Base-by-base conservation (phyloP, 2,113 vertebrate species). In the Brachypteracias leptosomus region DNA sequence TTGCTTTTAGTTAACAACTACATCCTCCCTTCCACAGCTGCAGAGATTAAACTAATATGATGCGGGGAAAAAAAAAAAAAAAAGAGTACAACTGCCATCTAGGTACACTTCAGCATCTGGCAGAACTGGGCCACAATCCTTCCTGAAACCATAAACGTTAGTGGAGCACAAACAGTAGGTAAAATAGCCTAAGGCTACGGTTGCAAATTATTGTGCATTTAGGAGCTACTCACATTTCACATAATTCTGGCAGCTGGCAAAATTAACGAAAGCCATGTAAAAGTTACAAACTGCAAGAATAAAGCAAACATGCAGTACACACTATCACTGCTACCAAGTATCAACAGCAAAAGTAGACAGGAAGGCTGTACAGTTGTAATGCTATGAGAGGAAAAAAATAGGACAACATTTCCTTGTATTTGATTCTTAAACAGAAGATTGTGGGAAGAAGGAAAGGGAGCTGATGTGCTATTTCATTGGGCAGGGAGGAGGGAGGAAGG, bases 401-500 rank as follows among this genome's bases (percentile, higher is more conserved):
- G 19, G 44, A 68, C 26, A 59, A 44, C 68, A 52, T 12, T 22
- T 35, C 85, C 25, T 19, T 4, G 6, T 10, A 42, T 35, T 68
- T 29, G 42, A 67, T 11, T 72, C 9, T 63, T 47, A 58, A 54
- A 65, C 0, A 63, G 42, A 66, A 76, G 58, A 61, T 3, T 21
- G 7, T 21, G 10, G 25, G 8, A 67, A 55, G 57, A 35, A 44
- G 31, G 13, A 77, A 75, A 72, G 28, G 12, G 10, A 58, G 6
- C 19, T 76, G 21, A 52, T 3, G 22, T 9, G 9, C 19, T 68
- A 17, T n/a, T 77, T 83, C 80, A 67, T 4, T 14, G 11, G 0
- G 1, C 49, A 25, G 2, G 25, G 10, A 9, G 13, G 3, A 8
- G 36, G 3, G 0, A 5, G 18, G n/a, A n/a, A 42, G 19, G 21